phyloP scores from a whole-genome alignment of 2,888 invertebrate species.

The Zhuqinia jingwanae region DNA sequence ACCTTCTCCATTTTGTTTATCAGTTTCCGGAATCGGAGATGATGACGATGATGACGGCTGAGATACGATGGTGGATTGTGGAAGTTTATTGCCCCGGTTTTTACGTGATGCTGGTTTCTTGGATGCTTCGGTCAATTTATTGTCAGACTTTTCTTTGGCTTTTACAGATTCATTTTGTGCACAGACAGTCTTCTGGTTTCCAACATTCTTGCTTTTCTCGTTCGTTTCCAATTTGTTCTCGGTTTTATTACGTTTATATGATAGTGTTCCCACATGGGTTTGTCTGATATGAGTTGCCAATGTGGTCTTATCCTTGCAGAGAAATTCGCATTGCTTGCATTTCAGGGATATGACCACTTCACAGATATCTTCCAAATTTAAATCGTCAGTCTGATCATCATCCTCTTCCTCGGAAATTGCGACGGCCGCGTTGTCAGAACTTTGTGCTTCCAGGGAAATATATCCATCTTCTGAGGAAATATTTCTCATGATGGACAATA shows the following conservation, averaged over 20 bases:
- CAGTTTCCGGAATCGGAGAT: background rate
- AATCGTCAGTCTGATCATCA: conserved; percentile 44
- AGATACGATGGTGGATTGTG: too few species aligned
- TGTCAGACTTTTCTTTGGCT: background rate
- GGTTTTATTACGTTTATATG: background rate
- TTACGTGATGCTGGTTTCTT: conserved; percentile 21
- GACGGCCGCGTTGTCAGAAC: background rate
- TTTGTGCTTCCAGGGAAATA: conserved; percentile 47
- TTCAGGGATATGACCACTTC: conserved; percentile 83
- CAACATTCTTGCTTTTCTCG: background rate
- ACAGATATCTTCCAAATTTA: conserved; percentile 81
- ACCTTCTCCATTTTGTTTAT: background rate
- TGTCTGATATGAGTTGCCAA: conserved; percentile 81
- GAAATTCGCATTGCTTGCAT: conserved; percentile 83
- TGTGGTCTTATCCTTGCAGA: conserved; percentile 81
- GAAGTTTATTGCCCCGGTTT: background rate
- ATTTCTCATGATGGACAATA: conserved; percentile 13
- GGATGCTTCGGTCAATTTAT: background rate
- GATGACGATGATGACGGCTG: background rate
- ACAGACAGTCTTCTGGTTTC: background rate
- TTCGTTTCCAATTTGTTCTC: background rate
- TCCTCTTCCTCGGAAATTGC: background rate
- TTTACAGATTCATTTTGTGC: background rate
- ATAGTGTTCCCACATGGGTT: conserved; percentile 69
- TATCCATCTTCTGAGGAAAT: conserved; percentile 17